These are phyloP conservation scores for Pipa parva DNA, from an alignment of 2,113 vertebrate species.

Conservation along the genomic window DNA sequence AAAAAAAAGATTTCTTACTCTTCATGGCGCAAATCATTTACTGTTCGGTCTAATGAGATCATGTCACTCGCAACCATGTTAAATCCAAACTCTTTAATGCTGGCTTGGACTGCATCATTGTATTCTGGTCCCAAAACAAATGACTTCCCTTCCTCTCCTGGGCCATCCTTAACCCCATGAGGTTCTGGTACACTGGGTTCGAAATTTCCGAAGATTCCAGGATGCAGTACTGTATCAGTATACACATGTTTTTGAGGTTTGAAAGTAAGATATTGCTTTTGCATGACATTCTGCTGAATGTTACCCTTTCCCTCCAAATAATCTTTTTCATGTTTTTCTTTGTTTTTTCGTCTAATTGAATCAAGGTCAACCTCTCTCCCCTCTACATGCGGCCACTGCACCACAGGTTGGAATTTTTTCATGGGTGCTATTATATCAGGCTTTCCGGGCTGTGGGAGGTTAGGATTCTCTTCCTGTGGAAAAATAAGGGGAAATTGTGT, in stretches of 20 bases:
- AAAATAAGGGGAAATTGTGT: no score
- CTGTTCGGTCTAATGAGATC: slow-evolving; percentile 91
- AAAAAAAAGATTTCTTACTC: slow-evolving; percentile 81
- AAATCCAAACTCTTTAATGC: slow-evolving; percentile 97
- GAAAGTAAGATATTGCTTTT: slow-evolving; percentile 91
- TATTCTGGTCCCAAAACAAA: slow-evolving; percentile 87
- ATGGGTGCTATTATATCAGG: slow-evolving; percentile 58
- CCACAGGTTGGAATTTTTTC: slow-evolving; percentile 85
- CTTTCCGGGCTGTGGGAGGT: slow-evolving; percentile 62
- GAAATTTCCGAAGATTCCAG: slow-evolving; percentile 83
- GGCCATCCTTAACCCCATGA: slow-evolving; percentile 76
- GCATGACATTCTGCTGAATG: slow-evolving; percentile 80
- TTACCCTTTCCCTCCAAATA: slow-evolving; percentile 58
- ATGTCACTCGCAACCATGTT: slow-evolving; percentile 99
- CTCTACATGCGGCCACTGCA: slow-evolving; percentile 96
- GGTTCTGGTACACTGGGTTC: slow-evolving; percentile 88
- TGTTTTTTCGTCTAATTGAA: slow-evolving; percentile 83
- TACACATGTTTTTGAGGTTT: slow-evolving; percentile 80
- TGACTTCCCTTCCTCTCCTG: slow-evolving; percentile 86
- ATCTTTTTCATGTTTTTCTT: slow-evolving; percentile 65
- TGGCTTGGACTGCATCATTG: slow-evolving; percentile 83
- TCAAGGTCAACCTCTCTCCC: slow-evolving; percentile 95
- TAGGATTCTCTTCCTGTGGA: slow-evolving; percentile 69
- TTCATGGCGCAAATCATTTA: slow-evolving; percentile 88
- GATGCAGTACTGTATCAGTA: slow-evolving; percentile 74